Percentiles rank a stretch among this genome's conserved stretches.
These are phyloP conservation scores for Erpetoichthys calabaricus DNA, from an alignment of 2,797 vertebrate genomes.

Conservation along the genomic window DNA sequence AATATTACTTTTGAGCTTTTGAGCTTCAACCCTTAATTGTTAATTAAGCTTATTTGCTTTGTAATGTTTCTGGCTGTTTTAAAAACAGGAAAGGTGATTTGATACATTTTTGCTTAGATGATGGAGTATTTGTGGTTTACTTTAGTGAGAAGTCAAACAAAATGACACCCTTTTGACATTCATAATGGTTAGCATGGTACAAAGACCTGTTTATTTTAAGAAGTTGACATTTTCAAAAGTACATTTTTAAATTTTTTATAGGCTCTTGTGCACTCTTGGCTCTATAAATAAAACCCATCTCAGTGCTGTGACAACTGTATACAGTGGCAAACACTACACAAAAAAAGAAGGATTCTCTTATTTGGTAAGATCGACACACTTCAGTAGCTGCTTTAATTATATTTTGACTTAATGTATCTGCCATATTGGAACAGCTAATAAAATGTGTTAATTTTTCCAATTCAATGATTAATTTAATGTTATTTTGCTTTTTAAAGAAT, in stretches of 20 bases:
- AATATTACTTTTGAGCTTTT: too few species aligned
- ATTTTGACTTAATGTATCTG: slow-evolving; percentile 2
- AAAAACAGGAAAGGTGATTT: too few species aligned
- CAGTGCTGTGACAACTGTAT: slow-evolving; percentile 63
- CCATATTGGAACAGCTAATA: too few species aligned
- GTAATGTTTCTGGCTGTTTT: too few species aligned
- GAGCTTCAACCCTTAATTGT: too few species aligned
- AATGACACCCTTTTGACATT: too few species aligned
- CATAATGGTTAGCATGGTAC: too few species aligned
- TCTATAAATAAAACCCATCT: slow-evolving; percentile 50
- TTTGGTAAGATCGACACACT: slow-evolving; percentile 59
- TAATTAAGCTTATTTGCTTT: too few species aligned
- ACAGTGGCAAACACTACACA: slow-evolving; percentile 51
- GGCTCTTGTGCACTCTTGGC: slow-evolving; percentile 60
- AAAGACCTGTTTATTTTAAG: too few species aligned
- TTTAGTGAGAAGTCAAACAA: too few species aligned
- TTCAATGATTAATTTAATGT: not conserved
- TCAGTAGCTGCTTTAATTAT: slow-evolving; percentile 11
- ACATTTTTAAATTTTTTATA: slow-evolving; percentile 29
- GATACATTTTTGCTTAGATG: too few species aligned
- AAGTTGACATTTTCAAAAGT: slow-evolving; percentile 9
- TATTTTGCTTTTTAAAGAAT: slow-evolving; percentile 43
- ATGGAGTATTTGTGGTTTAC: too few species aligned
- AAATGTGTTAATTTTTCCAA: not conserved
- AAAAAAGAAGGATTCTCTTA: slow-evolving; percentile 66